These are phyloP conservation scores for Schizopygopsis malacanthus DNA, from an alignment of 2,797 vertebrate genomes.

Conservation along the genomic window DNA sequence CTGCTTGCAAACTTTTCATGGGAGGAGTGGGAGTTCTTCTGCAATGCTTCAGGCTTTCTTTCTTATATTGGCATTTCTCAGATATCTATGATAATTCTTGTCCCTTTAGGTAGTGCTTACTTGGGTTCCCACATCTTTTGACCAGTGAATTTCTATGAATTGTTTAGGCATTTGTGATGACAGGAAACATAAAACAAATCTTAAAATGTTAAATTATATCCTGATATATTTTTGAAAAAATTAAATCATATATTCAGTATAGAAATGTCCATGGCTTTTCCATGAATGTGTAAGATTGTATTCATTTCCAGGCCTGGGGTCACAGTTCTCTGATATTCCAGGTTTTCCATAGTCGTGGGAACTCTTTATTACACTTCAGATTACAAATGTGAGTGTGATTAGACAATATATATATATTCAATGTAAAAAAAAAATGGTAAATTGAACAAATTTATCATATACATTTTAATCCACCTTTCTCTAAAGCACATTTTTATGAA, in stretches of 20 bases:
- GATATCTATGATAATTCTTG: background rate
- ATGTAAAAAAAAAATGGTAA: background rate
- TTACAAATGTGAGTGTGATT: constrained; percentile 42
- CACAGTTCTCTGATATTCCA: background rate
- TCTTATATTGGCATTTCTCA: background rate
- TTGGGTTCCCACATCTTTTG: constrained; percentile 18
- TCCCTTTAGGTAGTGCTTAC: background rate
- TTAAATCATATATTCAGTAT: background rate
- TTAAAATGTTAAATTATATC: background rate
- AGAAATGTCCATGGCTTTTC: background rate
- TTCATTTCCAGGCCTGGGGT: background rate
- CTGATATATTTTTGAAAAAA: constrained; percentile 6
- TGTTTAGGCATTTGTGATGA: background rate
- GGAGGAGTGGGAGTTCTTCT: background rate
- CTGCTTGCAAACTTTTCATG: constrained; percentile 26
- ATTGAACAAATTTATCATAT: background rate
- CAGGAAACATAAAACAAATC: background rate
- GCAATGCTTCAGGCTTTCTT: constrained; percentile 15
- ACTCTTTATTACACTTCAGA: constrained; percentile 4
- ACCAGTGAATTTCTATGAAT: background rate
- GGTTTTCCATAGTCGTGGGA: background rate
- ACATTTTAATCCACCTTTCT: background rate
- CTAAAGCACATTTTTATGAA: background rate
- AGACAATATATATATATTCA: background rate
- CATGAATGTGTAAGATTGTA: background rate